These are phyloP conservation scores for Electrophaes corylata DNA, from an alignment of 2,888 invertebrate species.

Conservation along the genomic window DNA sequence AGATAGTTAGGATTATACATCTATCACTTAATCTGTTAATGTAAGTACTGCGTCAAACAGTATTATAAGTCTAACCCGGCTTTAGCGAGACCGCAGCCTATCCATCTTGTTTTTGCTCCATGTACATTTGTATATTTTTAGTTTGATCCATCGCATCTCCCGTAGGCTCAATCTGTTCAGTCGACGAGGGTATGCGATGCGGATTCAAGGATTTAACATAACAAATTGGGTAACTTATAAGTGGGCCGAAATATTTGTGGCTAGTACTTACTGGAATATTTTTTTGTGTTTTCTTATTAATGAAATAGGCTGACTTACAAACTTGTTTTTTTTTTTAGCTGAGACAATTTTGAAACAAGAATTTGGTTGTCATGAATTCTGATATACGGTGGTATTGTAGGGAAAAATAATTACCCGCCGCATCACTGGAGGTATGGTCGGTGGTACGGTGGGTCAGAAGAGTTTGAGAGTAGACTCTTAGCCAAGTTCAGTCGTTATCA, in stretches of 20 bases:
- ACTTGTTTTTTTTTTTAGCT: too few species aligned
- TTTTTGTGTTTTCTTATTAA: neutral
- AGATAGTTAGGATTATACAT: neutral
- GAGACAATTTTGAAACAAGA: too few species aligned
- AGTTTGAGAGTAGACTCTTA: too few species aligned
- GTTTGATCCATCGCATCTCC: constrained; percentile 64
- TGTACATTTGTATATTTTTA: constrained; percentile 54
- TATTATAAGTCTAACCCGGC: constrained; percentile 11
- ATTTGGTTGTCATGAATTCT: too few species aligned
- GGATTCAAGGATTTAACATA: constrained; percentile 59
- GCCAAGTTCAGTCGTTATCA: too few species aligned
- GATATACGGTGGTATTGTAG: too few species aligned
- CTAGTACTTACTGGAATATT: constrained; percentile 13
- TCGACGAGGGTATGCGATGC: constrained; percentile 55
- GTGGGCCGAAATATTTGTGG: constrained; percentile 49
- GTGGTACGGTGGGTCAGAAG: too few species aligned
- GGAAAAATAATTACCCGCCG: too few species aligned
- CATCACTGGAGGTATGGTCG: too few species aligned
- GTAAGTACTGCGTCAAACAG: constrained; percentile 11
- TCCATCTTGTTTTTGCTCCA: constrained; percentile 26
- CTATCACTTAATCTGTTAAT: constrained; percentile 8
- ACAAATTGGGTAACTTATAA: constrained; percentile 75
- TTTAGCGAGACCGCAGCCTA: constrained; percentile 21
- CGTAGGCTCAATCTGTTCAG: constrained; percentile 65
- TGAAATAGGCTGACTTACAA: neutral